phyloP scores from a whole-genome alignment of 92 coral and sea anemone species.

The Phenganax subtilis region DNA sequence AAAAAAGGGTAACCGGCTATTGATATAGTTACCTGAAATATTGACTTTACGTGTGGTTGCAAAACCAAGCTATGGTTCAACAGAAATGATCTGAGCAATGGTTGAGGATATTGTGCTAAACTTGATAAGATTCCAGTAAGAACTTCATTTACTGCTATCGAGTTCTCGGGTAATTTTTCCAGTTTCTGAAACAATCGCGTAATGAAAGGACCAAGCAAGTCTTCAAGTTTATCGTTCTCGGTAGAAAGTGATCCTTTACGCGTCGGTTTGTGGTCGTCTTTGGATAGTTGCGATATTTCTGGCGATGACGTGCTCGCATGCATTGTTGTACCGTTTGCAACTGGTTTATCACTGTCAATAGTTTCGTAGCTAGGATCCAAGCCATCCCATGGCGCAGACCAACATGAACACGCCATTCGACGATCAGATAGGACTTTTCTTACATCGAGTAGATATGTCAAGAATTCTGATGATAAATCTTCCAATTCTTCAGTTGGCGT shows the following conservation, averaged over 20 bases:
- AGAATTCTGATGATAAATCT: slow-evolving; percentile 61
- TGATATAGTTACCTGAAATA: slow-evolving; percentile 73
- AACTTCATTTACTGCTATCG: slow-evolving; percentile 85
- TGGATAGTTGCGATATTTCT: slow-evolving; percentile 17
- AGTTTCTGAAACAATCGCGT: slow-evolving; percentile 74
- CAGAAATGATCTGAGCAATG: slow-evolving; percentile 84
- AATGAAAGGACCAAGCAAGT: slow-evolving; percentile 67
- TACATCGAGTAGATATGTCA: slow-evolving; percentile 86
- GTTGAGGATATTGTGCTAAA: slow-evolving; percentile 83
- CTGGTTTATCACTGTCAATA: slow-evolving; percentile 6
- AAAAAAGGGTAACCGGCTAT: too few relatives aligned
- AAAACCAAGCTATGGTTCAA: slow-evolving; percentile 93
- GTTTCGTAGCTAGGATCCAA: slow-evolving; percentile 64
- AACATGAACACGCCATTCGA: slow-evolving; percentile 78
- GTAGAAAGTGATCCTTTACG: slow-evolving; percentile 60
- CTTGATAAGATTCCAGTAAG: slow-evolving; percentile 85
- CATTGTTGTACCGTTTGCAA: slow-evolving; percentile 16
- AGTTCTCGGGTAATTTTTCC: slow-evolving; percentile 88
- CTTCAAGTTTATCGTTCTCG: slow-evolving; percentile 49
- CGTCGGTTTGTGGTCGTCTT: slow-evolving; percentile 33
- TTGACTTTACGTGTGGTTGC: slow-evolving; percentile 90
- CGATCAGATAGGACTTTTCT: slow-evolving; percentile 71
- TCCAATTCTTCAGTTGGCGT: slow-evolving; percentile 41
- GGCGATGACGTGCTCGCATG: slow-evolving; percentile 26
- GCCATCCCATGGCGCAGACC: slow-evolving; percentile 89